A percentile compares a stretch with the other conserved stretches of the same genome.
Conservation (phyloP, 1,140 invertebrate species). For the Drosophila malerkotliana region DNA sequence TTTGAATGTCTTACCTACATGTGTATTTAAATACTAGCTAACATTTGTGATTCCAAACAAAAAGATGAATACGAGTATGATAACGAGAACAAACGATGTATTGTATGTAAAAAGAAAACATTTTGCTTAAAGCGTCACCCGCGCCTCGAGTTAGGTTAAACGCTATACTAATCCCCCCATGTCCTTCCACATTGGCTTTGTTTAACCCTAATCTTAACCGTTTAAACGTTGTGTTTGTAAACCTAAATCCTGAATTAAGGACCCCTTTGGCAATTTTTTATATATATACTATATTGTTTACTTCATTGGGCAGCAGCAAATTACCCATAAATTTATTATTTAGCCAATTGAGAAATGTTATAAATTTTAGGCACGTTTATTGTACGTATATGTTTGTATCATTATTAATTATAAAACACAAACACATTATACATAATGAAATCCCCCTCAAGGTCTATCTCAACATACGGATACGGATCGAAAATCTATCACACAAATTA, state of each 20-base stretch:
- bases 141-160: slow-evolving; percentile 67
- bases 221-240: slow-evolving; percentile 52
- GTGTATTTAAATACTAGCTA: slow-evolving; percentile 82
- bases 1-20: slow-evolving; percentile 80
- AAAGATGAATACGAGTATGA: slow-evolving; percentile 43
- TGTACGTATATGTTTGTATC: slow-evolving; percentile 72
- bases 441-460: slow-evolving; percentile 20
- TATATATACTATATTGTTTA: slow-evolving; percentile 54
- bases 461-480: slow-evolving; percentile 4
- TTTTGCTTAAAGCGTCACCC: slow-evolving; percentile 52
- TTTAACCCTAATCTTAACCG: slow-evolving; percentile 33
- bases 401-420: slow-evolving; percentile 40
- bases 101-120: slow-evolving; percentile 51
- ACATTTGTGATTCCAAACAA: slow-evolving; percentile 79
- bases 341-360: slow-evolving; percentile 76
- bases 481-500: slow-evolving; percentile 69
- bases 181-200: slow-evolving; percentile 51
- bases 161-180: slow-evolving; percentile 59
- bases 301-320: slow-evolving; percentile 71
- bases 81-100: slow-evolving; percentile 51
- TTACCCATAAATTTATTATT: slow-evolving; percentile 63
- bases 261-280: slow-evolving; percentile 69
- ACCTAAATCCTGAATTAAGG: slow-evolving; percentile 29
- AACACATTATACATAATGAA: slow-evolving; percentile 31
- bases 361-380: slow-evolving; percentile 73